phyloP scores from a whole-genome alignment of 2,888 invertebrate species.

The Epistrophella euchroma region DNA sequence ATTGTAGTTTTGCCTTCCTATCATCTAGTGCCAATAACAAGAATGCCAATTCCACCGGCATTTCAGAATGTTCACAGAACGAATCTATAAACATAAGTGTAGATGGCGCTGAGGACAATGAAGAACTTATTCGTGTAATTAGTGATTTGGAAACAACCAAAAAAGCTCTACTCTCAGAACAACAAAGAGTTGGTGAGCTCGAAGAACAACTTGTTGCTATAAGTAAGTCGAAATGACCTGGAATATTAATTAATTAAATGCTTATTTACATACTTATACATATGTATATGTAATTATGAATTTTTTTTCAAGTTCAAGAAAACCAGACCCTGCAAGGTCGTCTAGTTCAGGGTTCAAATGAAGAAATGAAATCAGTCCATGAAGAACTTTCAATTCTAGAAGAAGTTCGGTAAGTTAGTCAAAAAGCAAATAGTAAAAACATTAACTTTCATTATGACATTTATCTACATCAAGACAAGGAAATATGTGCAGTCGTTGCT shows the following conservation, averaged over 20 bases:
- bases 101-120: conserved; percentile 80
- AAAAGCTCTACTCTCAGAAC: conserved; percentile 88
- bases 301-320: conserved; percentile 80
- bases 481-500: conserved; percentile 91
- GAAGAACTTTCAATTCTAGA: conserved; percentile 93
- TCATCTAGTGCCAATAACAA: conserved; percentile 76
- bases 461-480: conserved; percentile 87
- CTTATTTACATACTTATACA: too few species aligned
- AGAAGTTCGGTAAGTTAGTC: conserved; percentile 89
- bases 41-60: conserved; percentile 81
- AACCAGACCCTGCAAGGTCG: conserved; percentile 83
- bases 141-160: conserved; percentile 89
- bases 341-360: conserved; percentile 85
- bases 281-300: too few species aligned
- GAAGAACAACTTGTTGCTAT: conserved; percentile 90
- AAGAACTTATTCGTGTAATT: conserved; percentile 85
- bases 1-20: conserved; percentile 78
- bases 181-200: conserved; percentile 89
- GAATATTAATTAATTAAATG: too few species aligned
- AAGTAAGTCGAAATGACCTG: conserved; percentile 78
- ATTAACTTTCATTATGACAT: not conserved
- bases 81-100: conserved; percentile 73
- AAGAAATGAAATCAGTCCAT: conserved; percentile 89
- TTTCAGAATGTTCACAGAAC: conserved; percentile 78
- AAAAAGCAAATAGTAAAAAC: not conserved